Conservation (phyloP, 2,888 invertebrate species). For the Chirona hameri region DNA sequence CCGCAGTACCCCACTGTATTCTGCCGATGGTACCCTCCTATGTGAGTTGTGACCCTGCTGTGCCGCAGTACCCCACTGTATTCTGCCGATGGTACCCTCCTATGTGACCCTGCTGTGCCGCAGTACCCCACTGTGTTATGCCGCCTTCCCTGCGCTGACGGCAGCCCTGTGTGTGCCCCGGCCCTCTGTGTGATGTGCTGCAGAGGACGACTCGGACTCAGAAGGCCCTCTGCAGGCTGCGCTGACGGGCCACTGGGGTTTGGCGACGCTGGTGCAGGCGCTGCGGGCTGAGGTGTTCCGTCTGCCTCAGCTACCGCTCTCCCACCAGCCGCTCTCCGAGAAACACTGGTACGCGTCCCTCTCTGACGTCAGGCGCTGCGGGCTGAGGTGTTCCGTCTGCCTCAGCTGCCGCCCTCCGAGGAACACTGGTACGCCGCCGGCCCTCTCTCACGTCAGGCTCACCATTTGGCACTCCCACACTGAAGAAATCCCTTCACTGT, state of each 20-base stretch:
- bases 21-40: too few relatives aligned
- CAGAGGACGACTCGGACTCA: background rate
- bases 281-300: conserved; percentile 67
- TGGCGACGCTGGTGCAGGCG: conserved; percentile 50
- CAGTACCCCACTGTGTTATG: too few relatives aligned
- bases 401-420: conserved; percentile 67
- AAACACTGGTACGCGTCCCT: conserved; percentile 62
- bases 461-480: too few relatives aligned
- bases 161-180: too few relatives aligned
- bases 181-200: too few relatives aligned
- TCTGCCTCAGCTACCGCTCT: conserved; percentile 64
- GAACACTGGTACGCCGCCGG: conserved; percentile 62
- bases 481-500: too few relatives aligned
- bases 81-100: too few relatives aligned
- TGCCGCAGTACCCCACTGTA: too few relatives aligned
- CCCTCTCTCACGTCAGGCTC: background rate
- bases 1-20: too few relatives aligned
- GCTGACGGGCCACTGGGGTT: background rate
- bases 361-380: conserved; percentile 54
- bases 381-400: conserved; percentile 65
- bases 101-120: too few relatives aligned
- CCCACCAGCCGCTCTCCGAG: conserved; percentile 69
- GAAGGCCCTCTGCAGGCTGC: background rate
- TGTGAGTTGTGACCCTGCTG: too few relatives aligned
- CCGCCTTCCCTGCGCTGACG: too few relatives aligned